Evolutionary conservation across 2,797 vertebrate species (phyloP), one percentile per base, ranked within the genome.

Genomic region (Tragelaphus oryx): DNA sequence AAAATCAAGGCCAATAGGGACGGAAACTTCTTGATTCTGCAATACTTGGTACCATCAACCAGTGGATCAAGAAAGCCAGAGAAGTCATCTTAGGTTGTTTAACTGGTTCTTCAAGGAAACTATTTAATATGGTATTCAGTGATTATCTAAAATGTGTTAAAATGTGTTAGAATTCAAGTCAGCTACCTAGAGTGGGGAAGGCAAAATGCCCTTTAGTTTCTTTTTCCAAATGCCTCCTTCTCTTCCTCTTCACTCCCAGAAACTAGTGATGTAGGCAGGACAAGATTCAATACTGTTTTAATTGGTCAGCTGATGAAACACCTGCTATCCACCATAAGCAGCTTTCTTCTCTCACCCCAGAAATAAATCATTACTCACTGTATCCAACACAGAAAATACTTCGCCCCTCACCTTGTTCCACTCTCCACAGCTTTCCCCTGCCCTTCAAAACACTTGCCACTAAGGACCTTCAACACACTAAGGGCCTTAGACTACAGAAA

Each of bases 281-380:
- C 60, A 41, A 55, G 88, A 75, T n/a, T n/a, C 65, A 93, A n/a
- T 5, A 59, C 26, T 50, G 33, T 52, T 71, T 82, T 59, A n/a
- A 44, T 16, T 52, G 91, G 76, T 81, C 82, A 94, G 87, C 74
- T 41, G 80, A 75, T 59, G 33, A 81, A 82, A 55, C 90, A 96
- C 57, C 82, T 93, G 90, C 83, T 79, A 13, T 37, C 84, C 48
- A 87, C 46, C 89, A 76, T 37, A 24, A 85, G 90, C 80, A 57
- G 80, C 83, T 68, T 62, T 91, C 71, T 79, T 74, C 78, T 95
- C 54, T 87, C 62, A 57, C 20, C 80, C 74, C 65, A 78, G 92
- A 96, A 96, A 96, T 94, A 92, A 94, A 89, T 74, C n/a, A 52
- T 91, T 90, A 88, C 87, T 94, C 95, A 71, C 18, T 76, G 41